Evolutionary conservation across 2,113 vertebrate genomes (phyloP).

Genomic region (Austrofundulus limnaeus): DNA sequence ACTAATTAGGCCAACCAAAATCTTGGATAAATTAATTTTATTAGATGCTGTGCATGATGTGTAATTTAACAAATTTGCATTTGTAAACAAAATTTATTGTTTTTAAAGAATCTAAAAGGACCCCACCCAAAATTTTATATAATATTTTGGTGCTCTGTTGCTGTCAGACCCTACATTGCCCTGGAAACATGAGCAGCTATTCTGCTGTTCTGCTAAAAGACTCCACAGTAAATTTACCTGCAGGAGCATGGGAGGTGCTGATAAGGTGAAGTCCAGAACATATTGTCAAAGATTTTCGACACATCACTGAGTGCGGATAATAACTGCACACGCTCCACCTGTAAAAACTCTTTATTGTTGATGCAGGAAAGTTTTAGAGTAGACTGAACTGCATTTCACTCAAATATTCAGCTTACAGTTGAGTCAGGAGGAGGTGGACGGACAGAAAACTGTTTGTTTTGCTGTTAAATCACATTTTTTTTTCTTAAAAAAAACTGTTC

Average conservation of each 20-base stretch:
- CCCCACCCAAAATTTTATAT: no score
- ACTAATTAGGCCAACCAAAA: no score
- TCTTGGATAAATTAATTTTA: background rate
- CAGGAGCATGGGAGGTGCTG: background rate
- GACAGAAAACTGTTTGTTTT: background rate
- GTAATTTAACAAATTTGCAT: no score
- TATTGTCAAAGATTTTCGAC: background rate
- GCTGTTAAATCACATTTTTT: constrained; percentile 10
- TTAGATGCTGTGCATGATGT: no score
- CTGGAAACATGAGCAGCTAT: background rate
- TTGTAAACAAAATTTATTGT: no score
- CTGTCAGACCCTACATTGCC: background rate
- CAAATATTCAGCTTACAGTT: background rate
- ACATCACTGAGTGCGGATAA: background rate
- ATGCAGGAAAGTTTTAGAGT: constrained; percentile 2
- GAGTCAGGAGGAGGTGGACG: constrained; percentile 1
- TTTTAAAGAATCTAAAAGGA: no score
- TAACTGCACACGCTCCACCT: background rate
- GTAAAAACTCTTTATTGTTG: constrained; percentile 8
- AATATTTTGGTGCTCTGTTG: background rate
- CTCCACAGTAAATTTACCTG: constrained; percentile 1
- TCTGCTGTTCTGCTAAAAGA: background rate
- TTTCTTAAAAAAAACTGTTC: constrained; percentile 2
- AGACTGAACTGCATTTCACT: background rate
- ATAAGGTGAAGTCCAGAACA: constrained; percentile 4